A percentile compares a stretch with the other conserved stretches of the same genome.
These are phyloP conservation scores for Xiphydria camelus DNA, from an alignment of 2,888 invertebrate species.

Conservation along the genomic window DNA sequence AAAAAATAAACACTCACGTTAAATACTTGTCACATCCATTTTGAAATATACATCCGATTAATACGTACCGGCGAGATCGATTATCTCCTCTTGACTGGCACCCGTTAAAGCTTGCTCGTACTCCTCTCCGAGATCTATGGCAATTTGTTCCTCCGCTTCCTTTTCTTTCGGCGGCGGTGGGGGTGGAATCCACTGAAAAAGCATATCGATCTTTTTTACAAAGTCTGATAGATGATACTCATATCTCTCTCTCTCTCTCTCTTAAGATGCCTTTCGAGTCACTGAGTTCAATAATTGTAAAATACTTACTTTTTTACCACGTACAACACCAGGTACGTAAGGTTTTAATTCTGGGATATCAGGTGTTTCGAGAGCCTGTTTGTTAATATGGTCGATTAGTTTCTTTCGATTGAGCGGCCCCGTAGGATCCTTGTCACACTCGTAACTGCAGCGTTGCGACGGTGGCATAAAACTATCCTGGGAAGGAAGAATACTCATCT, in stretches of 20 bases:
- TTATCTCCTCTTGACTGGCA: conserved; percentile 95
- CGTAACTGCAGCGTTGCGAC: conserved; percentile 92
- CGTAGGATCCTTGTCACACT: conserved; percentile 92
- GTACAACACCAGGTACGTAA: conserved; percentile 84
- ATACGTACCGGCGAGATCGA: conserved; percentile 87
- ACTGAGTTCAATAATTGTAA: too few relatives aligned
- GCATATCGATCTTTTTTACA: too few relatives aligned
- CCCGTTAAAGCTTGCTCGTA: conserved; percentile 86
- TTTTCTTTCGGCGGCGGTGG: conserved; percentile 73
- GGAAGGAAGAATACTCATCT: conserved; percentile 42
- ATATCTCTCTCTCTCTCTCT: too few relatives aligned
- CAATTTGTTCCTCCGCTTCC: conserved; percentile 88
- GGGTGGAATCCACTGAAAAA: conserved; percentile 83
- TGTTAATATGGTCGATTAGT: conserved; percentile 94
- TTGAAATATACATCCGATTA: too few relatives aligned
- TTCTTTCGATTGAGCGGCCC: conserved; percentile 95
- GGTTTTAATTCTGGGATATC: conserved; percentile 96
- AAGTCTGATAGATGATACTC: too few relatives aligned
- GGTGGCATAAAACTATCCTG: conserved; percentile 98
- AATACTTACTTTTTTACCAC: conserved; percentile 82
- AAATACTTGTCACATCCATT: too few relatives aligned
- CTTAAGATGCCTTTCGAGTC: too few relatives aligned
- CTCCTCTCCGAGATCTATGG: conserved; percentile 91
- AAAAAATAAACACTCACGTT: conserved; percentile 10
- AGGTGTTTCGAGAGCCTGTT: conserved; percentile 96